Evolutionary conservation across 2,888 invertebrate genomes (phyloP), one percentile per base, ranked within the genome.

Genomic region (Unio delphinus): DNA sequence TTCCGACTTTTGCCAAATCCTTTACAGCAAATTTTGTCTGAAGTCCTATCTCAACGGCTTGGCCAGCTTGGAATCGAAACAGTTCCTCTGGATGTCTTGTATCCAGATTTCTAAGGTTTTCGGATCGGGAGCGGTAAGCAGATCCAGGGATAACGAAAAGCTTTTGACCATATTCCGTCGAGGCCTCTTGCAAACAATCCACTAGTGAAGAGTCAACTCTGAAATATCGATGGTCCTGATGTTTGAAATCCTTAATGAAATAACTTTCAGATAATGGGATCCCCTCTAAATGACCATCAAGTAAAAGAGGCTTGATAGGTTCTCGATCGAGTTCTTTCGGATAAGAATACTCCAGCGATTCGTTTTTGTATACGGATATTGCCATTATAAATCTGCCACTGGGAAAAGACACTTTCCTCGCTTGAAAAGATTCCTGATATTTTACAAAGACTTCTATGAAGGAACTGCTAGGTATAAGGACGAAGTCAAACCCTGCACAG

Each of bases 401-500:
- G 17, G 64, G 61, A 67, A 67, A 69, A 30, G 45, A 58, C 2
- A 55, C 55, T 55, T 45, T 57, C 20, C 54, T 69, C 1, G 55
- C 64, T 23, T 55, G 45, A 26, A 56, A 69, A 28, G 55, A 59
- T 20, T 64, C 30, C 59, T 69, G 64, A 54, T 55, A 34, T 28
- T 54, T 57, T 26, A 69, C 68, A 60, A 64, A 69, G 30, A 64
- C 58, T 18, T 69, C 68, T 18, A 69, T 55, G 34, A 20, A 69
- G 11, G 55, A 30, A 8, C 34, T 18, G 30, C 45, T 57, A 23
- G 60, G 18, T 23, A 54, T 55, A 6, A 26, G 55, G 30, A 64
- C 63, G 61, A 55, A 69, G 28, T 69, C 68, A 64, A 69, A 64
- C 17, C 68, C 68, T 28, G 68, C 63, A 20, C 68, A 69, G 20